A percentile compares a stretch with the other conserved stretches of the same genome.
Evolutionary conservation across 2,888 invertebrate genomes (phyloP).

Genomic region (Campoletis raptor): DNA sequence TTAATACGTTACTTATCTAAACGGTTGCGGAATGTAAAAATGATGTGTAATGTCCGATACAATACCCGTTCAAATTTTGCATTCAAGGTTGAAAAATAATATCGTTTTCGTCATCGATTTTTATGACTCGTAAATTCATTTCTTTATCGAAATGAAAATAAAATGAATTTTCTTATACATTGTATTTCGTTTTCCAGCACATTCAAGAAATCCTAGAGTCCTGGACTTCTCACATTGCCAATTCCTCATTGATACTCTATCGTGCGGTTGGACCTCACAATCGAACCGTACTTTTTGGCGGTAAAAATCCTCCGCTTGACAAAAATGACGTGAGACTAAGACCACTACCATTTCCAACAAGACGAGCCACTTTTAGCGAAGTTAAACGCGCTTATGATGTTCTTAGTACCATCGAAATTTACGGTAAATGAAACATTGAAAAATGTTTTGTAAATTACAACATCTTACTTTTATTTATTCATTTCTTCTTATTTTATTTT

Average conservation of each 20-base stretch:
- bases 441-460: not conserved
- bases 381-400: constrained; percentile 90
- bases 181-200: constrained; percentile 87
- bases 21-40: no score
- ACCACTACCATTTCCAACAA: constrained; percentile 92
- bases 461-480: not conserved
- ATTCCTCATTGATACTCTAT: constrained; percentile 91
- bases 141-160: not conserved
- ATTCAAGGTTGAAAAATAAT: no score
- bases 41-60: no score
- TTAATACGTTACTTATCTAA: no score
- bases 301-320: constrained; percentile 89
- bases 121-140: not conserved
- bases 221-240: constrained; percentile 89
- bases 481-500: not conserved
- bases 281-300: constrained; percentile 90
- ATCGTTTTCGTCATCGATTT: not conserved
- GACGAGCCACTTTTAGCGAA: constrained; percentile 93
- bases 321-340: constrained; percentile 88
- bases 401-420: constrained; percentile 88
- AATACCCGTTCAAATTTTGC: no score
- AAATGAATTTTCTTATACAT: not conserved
- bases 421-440: constrained; percentile 86
- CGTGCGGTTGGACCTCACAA: constrained; percentile 91
- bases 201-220: constrained; percentile 89